Evolutionary conservation across 1,140 invertebrate genomes (phyloP).

Genomic region (Ceratoteleas bidentatus): DNA sequence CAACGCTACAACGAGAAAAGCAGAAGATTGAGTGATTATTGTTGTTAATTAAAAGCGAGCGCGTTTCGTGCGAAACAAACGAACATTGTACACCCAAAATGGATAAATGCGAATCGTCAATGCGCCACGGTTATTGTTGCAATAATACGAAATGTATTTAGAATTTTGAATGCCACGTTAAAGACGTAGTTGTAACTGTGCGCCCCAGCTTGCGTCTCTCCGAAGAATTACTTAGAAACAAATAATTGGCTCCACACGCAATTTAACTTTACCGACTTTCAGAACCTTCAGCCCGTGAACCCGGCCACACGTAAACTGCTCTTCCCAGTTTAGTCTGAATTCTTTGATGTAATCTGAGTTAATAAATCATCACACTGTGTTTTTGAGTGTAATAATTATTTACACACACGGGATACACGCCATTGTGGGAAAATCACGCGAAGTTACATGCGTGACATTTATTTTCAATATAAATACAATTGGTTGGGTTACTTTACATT

Average conservation of each 20-base stretch:
- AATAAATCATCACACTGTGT: slow-evolving; percentile 24
- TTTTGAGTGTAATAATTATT: slow-evolving; percentile 21
- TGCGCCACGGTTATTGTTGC: background rate
- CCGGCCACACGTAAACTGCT: slow-evolving; percentile 43
- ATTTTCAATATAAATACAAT: too few species aligned
- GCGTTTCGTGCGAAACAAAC: too few species aligned
- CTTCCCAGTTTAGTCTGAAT: slow-evolving; percentile 29
- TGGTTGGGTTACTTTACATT: too few species aligned
- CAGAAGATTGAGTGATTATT: too few species aligned
- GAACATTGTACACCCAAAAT: too few species aligned
- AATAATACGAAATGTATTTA: slow-evolving; percentile 3
- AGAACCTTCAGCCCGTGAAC: slow-evolving; percentile 34
- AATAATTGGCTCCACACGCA: slow-evolving; percentile 62
- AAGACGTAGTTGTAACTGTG: slow-evolving; percentile 25
- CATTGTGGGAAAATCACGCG: too few species aligned
- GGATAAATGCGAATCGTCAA: background rate
- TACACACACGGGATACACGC: background rate
- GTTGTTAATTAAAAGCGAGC: too few species aligned
- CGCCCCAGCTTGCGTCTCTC: slow-evolving; percentile 25
- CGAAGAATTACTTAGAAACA: slow-evolving; percentile 62
- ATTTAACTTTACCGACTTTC: slow-evolving; percentile 60
- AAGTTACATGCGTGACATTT: too few species aligned
- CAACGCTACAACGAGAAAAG: too few species aligned
- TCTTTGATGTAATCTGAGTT: slow-evolving; percentile 49
- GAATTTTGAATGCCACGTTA: slow-evolving; percentile 21